These are phyloP conservation scores for Drosophila anomalata DNA, from an alignment of 2,888 invertebrate genomes.

Conservation along the genomic window DNA sequence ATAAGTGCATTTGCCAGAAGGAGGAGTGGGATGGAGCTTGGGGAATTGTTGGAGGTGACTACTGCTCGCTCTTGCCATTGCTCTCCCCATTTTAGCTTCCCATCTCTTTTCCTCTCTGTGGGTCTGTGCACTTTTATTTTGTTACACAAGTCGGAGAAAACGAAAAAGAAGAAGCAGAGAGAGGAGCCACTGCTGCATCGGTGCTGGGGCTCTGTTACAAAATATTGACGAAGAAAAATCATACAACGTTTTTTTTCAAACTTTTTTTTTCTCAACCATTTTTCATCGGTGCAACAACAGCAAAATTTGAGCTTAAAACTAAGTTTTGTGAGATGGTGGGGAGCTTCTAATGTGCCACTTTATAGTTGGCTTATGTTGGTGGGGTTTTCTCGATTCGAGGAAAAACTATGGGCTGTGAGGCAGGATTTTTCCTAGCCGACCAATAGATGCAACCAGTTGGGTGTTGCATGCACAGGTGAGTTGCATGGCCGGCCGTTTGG, in stretches of 20 bases:
- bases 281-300: conserved; percentile 72
- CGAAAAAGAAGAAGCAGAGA: conserved; percentile 33
- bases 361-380: not conserved
- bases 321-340: conserved; percentile 5
- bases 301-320: conserved; percentile 17
- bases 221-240: conserved; percentile 84
- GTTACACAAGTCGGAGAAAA: conserved; percentile 59
- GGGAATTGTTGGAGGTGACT: conserved; percentile 44
- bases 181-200: conserved; percentile 55
- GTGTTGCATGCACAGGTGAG: conserved; percentile 40
- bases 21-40: conserved; percentile 27
- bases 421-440: conserved; percentile 71
- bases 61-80: conserved; percentile 16
- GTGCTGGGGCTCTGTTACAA: conserved; percentile 83
- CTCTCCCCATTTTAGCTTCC: conserved; percentile 16
- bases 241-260: conserved; percentile 81
- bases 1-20: conserved; percentile 24
- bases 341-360: not conserved
- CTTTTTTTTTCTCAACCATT: conserved; percentile 81
- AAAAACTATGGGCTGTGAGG: conserved; percentile 55
- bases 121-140: conserved; percentile 64
- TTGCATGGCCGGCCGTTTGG: conserved; percentile 7
- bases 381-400: conserved; percentile 58
- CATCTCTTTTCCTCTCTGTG: conserved; percentile 17
- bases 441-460: conserved; percentile 63